These are phyloP conservation scores for Eugnorisma glareosa DNA, from an alignment of 2,888 invertebrate genomes.

Conservation along the genomic window DNA sequence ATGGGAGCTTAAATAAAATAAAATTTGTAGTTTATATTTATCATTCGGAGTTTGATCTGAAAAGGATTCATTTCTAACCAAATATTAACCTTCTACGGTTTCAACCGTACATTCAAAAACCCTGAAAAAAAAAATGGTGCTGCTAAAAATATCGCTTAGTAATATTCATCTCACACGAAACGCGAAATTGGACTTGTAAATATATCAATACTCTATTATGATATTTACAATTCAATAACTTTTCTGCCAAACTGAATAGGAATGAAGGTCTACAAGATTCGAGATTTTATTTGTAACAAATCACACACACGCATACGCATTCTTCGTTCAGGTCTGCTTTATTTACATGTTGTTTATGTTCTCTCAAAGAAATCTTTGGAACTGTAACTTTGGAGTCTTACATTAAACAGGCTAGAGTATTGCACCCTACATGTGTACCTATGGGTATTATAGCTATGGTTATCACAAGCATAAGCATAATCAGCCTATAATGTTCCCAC, in stretches of 20 bases:
- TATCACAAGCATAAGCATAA: not conserved
- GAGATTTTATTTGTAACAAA: slow-evolving; percentile 14
- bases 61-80: not conserved
- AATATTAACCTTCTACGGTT: not conserved
- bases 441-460: not conserved
- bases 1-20: slow-evolving; percentile 10
- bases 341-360: slow-evolving; percentile 7
- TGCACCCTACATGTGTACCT: no score
- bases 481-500: no score
- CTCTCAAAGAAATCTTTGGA: not conserved
- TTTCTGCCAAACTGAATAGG: slow-evolving; percentile 22
- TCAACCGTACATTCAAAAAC: not conserved
- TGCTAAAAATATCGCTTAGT: slow-evolving; percentile 15
- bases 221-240: slow-evolving; percentile 53
- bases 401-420: not conserved
- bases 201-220: slow-evolving; percentile 46
- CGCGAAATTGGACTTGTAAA: slow-evolving; percentile 38
- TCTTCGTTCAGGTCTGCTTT: slow-evolving; percentile 8
- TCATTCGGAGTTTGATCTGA: not conserved
- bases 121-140: not conserved
- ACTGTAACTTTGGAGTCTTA: not conserved
- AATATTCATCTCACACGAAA: slow-evolving; percentile 17
- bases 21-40: not conserved
- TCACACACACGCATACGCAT: slow-evolving; percentile 11
- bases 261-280: slow-evolving; percentile 34